Percentiles rank a stretch among this genome's conserved stretches.
Evolutionary conservation across 2,113 vertebrate genomes (phyloP).

Genomic region (Indicator maculatus): DNA sequence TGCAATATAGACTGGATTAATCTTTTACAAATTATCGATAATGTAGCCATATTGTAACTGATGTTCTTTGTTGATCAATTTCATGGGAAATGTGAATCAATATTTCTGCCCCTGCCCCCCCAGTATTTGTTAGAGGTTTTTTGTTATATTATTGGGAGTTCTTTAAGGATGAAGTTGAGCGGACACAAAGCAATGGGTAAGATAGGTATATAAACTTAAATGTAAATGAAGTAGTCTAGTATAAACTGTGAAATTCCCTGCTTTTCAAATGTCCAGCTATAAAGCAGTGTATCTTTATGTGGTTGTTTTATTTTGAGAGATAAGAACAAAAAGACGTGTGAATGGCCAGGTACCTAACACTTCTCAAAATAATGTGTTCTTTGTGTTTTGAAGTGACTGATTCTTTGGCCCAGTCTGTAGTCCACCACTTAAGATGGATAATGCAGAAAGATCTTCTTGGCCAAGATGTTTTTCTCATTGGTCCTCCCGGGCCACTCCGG

Average conservation of each 20-base stretch:
- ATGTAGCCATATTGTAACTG: not conserved
- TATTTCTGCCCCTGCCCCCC: not conserved
- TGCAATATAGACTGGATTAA: not conserved
- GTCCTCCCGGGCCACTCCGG: conserved; percentile 93
- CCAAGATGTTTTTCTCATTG: conserved; percentile 96
- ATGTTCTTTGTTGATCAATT: not conserved
- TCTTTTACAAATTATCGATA: not conserved
- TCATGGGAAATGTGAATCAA: not conserved
- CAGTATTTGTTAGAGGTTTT: not conserved
- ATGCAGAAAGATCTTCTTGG: conserved; percentile 98
- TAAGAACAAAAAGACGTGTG: not conserved
- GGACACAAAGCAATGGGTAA: not conserved
- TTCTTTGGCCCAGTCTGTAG: conserved; percentile 82
- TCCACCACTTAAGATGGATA: conserved; percentile 95
- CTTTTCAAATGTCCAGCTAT: not conserved
- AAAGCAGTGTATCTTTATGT: not conserved
- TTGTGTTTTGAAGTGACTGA: conserved; percentile 82
- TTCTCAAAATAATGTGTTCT: not conserved
- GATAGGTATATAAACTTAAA: not conserved
- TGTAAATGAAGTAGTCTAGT: not conserved
- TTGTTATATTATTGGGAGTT: too few relatives aligned
- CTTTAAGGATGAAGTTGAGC: not conserved
- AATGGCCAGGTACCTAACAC: not conserved
- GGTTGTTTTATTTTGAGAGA: not conserved
- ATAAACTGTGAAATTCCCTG: not conserved